Evolutionary conservation across 2,797 vertebrate genomes (phyloP), one percentile per base, ranked within the genome.

Genomic region (Sebastes flavidus): DNA sequence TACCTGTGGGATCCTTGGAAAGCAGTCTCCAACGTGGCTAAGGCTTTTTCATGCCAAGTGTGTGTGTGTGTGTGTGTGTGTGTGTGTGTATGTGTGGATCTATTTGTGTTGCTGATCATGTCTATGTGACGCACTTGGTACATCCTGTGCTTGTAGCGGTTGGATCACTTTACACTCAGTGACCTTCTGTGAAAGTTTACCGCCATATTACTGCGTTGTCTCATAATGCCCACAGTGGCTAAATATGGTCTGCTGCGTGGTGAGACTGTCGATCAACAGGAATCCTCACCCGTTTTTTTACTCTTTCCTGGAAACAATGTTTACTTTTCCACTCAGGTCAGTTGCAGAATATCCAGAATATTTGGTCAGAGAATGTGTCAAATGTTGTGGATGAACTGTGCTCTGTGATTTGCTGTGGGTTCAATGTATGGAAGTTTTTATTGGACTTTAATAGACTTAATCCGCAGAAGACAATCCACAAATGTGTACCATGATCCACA

Each of bases 61-160:
- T 32, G 56, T 68, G 30, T 46, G 60, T 12, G 10, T 59, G 30
- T n/a, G 49, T 42, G 59, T 16, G 10, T 16, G 10, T 59, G 32
- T 12, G 10, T 59, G 30, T n/a, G 49, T 42, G 59, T 16, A 7
- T 16, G 10, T 59, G 32, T 14, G 6, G n/a, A 42, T 80, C 74
- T 87, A 75, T 83, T 80, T 88, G 18, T 78, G 66, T 55, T 76
- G 55, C 42, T 78, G 61, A 59, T 82, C 60, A n/a, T 77, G 60
- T 88, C 42, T 54, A 18, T 68, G 59, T 85, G 84, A 88, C 58
- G 56, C 82, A 87, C 76, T 84, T 29, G 27, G 68, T 38, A 65
- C 72, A 88, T 87, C 77, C 81, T 88, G 84, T 87, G 52, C 81
- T 72, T 27, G 38, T 20, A 58, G 49, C 59, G 16, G n/a, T 52